Percentiles rank a stretch among this genome's conserved stretches.
Evolutionary conservation across 2,797 vertebrate species (phyloP).

Genomic region (Mus minutoides): DNA sequence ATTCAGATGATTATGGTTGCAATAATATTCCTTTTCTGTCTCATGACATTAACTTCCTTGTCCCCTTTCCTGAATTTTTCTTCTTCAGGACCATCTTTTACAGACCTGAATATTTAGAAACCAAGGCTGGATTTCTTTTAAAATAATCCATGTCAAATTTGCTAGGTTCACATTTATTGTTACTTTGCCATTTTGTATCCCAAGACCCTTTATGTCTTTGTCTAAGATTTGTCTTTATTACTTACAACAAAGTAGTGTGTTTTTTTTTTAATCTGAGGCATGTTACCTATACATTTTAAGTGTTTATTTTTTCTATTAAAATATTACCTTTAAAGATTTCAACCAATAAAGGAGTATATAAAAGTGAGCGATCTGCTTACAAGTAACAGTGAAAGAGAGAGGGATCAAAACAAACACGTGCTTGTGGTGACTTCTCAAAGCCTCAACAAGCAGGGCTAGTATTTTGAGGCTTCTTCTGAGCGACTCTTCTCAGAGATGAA

Average conservation of each 20-base stretch:
- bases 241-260: too few species aligned
- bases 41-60: background rate
- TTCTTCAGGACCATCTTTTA: slow-evolving; percentile 6
- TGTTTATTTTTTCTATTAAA: background rate
- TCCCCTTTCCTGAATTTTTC: background rate
- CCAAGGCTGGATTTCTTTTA: background rate
- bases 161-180: background rate
- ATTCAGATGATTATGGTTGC: background rate
- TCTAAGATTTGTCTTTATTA: background rate
- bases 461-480: background rate
- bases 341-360: background rate
- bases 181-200: background rate
- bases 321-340: background rate
- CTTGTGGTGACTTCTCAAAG: background rate
- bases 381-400: background rate
- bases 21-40: background rate
- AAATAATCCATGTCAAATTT: background rate
- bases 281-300: background rate
- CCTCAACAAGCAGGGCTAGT: background rate
- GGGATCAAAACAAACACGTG: fast-evolving
- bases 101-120: background rate
- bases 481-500: background rate
- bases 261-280: too few species aligned
- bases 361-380: background rate
- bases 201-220: background rate